Conservation (phyloP, 2,113 vertebrate genomes). For the Paralichthys olivaceus region DNA sequence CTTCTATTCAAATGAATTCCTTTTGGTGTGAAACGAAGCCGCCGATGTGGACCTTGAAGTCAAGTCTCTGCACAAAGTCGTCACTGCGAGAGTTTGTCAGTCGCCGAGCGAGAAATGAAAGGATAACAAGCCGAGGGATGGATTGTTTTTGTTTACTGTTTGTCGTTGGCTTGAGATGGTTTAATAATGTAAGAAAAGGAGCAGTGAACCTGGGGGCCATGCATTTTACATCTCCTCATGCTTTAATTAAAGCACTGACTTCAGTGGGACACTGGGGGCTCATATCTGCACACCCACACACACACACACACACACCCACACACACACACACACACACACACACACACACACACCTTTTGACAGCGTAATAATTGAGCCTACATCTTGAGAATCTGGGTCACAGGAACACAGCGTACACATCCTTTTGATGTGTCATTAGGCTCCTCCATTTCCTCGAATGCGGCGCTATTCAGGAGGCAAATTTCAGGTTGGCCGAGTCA, state of each 20-base stretch:
- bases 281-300: conserved; percentile 9
- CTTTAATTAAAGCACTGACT: conserved; percentile 67
- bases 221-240: conserved; percentile 50
- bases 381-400: conserved; percentile 71
- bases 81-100: background rate
- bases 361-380: conserved; percentile 58
- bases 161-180: conserved; percentile 42
- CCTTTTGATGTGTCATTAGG: conserved; percentile 71
- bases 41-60: background rate
- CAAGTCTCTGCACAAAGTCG: conserved; percentile 3
- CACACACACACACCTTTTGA: conserved; percentile 48
- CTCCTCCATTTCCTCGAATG: conserved; percentile 55
- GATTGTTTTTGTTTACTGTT: conserved; percentile 48
- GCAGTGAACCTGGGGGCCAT: conserved; percentile 36
- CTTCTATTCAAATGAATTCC: background rate
- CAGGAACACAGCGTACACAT: conserved; percentile 35
- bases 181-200: conserved; percentile 61
- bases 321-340: conserved; percentile 19
- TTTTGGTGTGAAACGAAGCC: background rate
- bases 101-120: conserved; percentile 1
- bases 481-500: conserved; percentile 42
- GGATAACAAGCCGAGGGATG: conserved; percentile 9
- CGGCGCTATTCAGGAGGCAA: conserved; percentile 35
- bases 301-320: too few species aligned
- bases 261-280: conserved; percentile 43